Conservation (phyloP, 2,888 invertebrate species). For the Caenorhabditis sinica region DNA sequence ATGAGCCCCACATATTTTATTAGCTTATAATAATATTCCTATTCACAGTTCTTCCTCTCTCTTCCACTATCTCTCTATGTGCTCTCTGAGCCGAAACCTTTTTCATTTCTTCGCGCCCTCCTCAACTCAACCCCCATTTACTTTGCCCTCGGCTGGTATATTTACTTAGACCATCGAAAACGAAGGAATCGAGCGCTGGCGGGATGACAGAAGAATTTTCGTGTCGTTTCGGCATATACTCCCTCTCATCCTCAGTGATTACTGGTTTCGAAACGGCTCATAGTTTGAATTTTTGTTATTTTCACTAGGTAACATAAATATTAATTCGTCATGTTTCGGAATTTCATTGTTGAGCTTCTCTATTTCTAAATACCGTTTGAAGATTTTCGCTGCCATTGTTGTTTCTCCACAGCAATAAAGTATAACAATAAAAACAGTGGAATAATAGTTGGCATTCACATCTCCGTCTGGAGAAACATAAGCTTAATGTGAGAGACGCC, state of each 20-base stretch:
- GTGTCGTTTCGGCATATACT: slow-evolving; percentile 40
- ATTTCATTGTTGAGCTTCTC: no score
- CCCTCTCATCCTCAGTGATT: slow-evolving; percentile 12
- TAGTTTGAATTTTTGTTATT: background rate
- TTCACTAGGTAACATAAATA: background rate
- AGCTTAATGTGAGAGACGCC: slow-evolving; percentile 31
- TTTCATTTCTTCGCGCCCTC: slow-evolving; percentile 51
- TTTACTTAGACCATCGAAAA: slow-evolving; percentile 63
- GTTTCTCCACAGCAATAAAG: no score
- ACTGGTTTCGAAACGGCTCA: slow-evolving; percentile 54
- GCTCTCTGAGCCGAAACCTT: slow-evolving; percentile 47
- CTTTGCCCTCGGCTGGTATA: slow-evolving; percentile 47
- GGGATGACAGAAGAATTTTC: slow-evolving; percentile 38
- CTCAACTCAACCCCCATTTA: slow-evolving; percentile 42
- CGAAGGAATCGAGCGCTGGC: slow-evolving; percentile 29
- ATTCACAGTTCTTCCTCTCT: slow-evolving; percentile 18
- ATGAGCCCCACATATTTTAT: background rate
- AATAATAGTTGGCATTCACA: slow-evolving; percentile 24
- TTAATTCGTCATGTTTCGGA: background rate
- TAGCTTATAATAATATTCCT: background rate
- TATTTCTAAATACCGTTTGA: no score
- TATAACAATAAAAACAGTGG: slow-evolving; percentile 15
- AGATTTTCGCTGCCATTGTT: background rate
- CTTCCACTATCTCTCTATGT: slow-evolving; percentile 29
- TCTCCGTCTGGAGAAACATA: slow-evolving; percentile 23